Evolutionary conservation across 2,888 invertebrate genomes (phyloP).

Genomic region (Diaphora mendica): DNA sequence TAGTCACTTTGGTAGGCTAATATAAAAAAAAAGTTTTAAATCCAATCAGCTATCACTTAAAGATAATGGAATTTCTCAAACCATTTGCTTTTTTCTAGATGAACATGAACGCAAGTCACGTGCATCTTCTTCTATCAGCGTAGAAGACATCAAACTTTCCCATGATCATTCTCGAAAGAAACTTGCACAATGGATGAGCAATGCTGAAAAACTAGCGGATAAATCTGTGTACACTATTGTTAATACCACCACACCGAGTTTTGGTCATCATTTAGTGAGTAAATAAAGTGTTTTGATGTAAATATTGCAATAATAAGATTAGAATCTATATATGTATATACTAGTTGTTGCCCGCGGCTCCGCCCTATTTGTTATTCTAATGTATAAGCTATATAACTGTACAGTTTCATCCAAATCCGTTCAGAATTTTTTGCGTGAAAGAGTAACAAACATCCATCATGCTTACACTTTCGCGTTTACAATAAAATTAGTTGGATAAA

Average conservation of each 20-base stretch:
- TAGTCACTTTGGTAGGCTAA: too few relatives aligned
- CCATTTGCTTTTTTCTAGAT: constrained; percentile 52
- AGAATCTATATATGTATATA: too few relatives aligned
- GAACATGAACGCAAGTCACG: constrained; percentile 64
- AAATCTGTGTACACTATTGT: constrained; percentile 54
- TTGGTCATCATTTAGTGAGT: constrained; percentile 75
- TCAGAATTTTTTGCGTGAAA: too few relatives aligned
- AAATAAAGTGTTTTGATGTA: background rate
- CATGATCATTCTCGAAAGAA: constrained; percentile 64
- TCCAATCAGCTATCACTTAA: background rate
- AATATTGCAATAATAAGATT: too few relatives aligned
- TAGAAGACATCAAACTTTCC: constrained; percentile 63
- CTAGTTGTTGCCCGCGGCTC: too few relatives aligned
- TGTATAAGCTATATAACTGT: too few relatives aligned
- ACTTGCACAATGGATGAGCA: constrained; percentile 59
- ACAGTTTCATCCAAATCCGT: too few relatives aligned
- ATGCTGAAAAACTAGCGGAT: constrained; percentile 55
- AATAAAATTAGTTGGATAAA: too few relatives aligned
- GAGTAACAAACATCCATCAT: too few relatives aligned
- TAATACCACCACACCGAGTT: constrained; percentile 67
- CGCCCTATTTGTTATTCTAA: too few relatives aligned
- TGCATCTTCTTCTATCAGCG: constrained; percentile 49
- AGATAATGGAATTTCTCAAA: background rate
- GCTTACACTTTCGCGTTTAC: too few relatives aligned
- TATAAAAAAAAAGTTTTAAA: background rate